Percentiles rank a stretch among this genome's conserved stretches.
These are phyloP conservation scores for Cryptoblepharus egeriae DNA, from an alignment of 2,797 vertebrate genomes.

Conservation along the genomic window DNA sequence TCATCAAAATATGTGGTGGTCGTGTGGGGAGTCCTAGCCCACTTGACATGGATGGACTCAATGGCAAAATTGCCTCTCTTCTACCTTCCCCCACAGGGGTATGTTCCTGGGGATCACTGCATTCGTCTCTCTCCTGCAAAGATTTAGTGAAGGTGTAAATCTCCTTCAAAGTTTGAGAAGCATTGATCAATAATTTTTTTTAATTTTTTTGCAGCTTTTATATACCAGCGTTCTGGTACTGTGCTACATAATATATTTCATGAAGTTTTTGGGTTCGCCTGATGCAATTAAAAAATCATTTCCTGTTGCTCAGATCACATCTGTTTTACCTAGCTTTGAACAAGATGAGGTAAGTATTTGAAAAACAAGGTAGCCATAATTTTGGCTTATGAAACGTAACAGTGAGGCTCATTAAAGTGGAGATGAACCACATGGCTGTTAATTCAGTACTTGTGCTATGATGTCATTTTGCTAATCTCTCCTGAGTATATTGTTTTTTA, in stretches of 20 bases:
- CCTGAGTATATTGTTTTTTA: background rate
- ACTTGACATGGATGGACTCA: no score
- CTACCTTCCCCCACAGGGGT: no score
- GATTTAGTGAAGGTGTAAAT: no score
- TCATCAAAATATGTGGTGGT: no score
- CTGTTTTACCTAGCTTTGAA: slow-evolving; percentile 82
- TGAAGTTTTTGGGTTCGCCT: slow-evolving; percentile 85
- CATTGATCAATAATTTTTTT: no score
- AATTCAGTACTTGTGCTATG: background rate
- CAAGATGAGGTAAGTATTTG: slow-evolving; percentile 80
- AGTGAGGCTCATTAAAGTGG: background rate
- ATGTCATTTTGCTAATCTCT: background rate
- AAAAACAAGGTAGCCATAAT: background rate
- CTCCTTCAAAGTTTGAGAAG: no score
- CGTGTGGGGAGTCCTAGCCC: no score
- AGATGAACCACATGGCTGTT: background rate
- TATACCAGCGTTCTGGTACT: slow-evolving; percentile 87
- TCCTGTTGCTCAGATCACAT: slow-evolving; percentile 81
- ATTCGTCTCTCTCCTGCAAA: no score
- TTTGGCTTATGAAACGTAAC: background rate
- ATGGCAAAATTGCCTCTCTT: no score
- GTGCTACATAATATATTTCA: slow-evolving; percentile 88
- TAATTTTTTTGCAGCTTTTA: slow-evolving; percentile 82
- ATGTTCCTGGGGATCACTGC: no score
- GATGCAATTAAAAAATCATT: slow-evolving; percentile 84